phyloP scores from a whole-genome alignment of 2,113 vertebrate genomes.

The Lynx canadensis region DNA sequence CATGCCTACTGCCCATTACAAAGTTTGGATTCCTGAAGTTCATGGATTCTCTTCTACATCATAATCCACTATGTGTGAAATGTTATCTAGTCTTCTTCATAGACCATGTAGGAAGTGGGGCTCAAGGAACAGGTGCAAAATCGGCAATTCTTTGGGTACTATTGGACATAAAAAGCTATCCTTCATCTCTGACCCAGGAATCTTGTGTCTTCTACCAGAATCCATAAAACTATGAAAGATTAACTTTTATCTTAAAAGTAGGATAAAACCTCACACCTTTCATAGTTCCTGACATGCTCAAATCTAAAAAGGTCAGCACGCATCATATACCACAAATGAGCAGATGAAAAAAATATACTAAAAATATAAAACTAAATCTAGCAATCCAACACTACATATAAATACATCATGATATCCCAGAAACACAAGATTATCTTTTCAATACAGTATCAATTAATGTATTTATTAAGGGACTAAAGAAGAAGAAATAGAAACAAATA shows the following conservation, averaged over 20 bases:
- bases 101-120: neutral
- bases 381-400: neutral
- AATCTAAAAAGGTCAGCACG: neutral
- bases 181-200: neutral
- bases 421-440: neutral
- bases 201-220: neutral
- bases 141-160: neutral
- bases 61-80: neutral
- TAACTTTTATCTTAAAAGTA: neutral
- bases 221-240: no score
- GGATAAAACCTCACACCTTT: neutral
- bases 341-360: neutral
- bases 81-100: neutral
- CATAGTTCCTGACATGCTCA: neutral
- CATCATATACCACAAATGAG: neutral
- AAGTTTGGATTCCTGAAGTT: neutral
- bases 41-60: neutral
- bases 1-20: neutral
- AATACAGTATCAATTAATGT: neutral
- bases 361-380: neutral
- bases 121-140: neutral
- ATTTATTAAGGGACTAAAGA: neutral
- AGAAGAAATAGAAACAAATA: no score
- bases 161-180: neutral
- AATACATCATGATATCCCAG: neutral